Conservation (phyloP, 2,113 vertebrate species). For the Ctenodactylus gundi region DNA sequence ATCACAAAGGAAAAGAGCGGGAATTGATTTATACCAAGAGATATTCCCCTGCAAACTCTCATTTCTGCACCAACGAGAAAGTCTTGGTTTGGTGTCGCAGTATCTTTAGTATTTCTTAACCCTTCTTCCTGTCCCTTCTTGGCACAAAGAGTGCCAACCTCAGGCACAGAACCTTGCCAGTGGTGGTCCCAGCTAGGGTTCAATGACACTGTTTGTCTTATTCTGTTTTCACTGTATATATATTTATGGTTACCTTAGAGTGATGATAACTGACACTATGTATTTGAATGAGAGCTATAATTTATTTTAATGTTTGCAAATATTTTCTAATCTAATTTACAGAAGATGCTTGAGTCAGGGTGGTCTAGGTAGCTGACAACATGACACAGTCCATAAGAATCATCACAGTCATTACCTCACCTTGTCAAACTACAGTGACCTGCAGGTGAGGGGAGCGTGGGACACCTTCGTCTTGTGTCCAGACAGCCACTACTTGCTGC, state of each 20-base stretch:
- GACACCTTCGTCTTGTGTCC: background rate
- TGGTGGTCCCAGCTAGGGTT: background rate
- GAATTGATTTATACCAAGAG: background rate
- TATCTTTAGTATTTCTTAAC: background rate
- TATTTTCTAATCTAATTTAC: constrained; percentile 8
- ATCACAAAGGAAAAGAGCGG: background rate
- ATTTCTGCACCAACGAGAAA: background rate
- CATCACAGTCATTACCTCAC: no score
- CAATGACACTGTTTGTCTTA: background rate
- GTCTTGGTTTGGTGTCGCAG: background rate
- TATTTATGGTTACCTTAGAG: background rate
- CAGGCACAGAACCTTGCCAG: no score
- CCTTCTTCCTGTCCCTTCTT: background rate
- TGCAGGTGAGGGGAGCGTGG: background rate
- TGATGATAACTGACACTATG: background rate
- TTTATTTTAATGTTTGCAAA: background rate
- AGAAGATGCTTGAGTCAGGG: background rate
- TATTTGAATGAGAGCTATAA: background rate
- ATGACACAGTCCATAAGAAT: background rate
- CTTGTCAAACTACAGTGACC: no score
- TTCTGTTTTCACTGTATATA: background rate
- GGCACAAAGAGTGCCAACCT: background rate
- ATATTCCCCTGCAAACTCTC: background rate
- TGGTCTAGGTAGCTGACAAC: background rate
- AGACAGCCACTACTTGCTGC: background rate